A percentile compares a stretch with the other conserved stretches of the same genome.
These are phyloP conservation scores for Drosophila paranaensis DNA, from an alignment of 2,888 invertebrate species.

Conservation along the genomic window DNA sequence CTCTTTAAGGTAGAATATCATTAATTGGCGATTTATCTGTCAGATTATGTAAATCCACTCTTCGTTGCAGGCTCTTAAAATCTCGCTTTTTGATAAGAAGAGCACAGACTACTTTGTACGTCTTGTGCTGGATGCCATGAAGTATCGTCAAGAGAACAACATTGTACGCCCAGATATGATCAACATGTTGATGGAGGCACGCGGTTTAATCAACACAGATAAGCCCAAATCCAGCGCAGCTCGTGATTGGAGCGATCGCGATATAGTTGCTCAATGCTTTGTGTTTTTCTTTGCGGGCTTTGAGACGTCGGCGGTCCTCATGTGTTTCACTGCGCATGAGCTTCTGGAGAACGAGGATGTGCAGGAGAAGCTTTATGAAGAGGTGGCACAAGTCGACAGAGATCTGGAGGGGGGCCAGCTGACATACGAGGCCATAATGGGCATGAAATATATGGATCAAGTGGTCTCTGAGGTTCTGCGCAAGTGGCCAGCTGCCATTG, in stretches of 20 bases:
- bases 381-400: slow-evolving; percentile 85
- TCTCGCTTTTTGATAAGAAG: slow-evolving; percentile 82
- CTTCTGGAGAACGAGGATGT: slow-evolving; percentile 87
- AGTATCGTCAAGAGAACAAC: slow-evolving; percentile 84
- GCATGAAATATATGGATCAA: slow-evolving; percentile 87
- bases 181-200: slow-evolving; percentile 86
- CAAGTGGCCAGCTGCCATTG: slow-evolving; percentile 86
- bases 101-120: slow-evolving; percentile 83
- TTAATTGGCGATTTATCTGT: not conserved
- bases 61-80: slow-evolving; percentile 55
- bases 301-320: slow-evolving; percentile 84
- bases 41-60: not conserved
- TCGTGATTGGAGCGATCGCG: slow-evolving; percentile 85
- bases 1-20: slow-evolving; percentile 49
- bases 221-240: slow-evolving; percentile 52
- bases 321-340: slow-evolving; percentile 86
- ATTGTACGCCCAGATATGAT: slow-evolving; percentile 86
- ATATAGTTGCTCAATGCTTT: slow-evolving; percentile 87
- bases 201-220: slow-evolving; percentile 81
- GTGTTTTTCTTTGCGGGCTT: slow-evolving; percentile 87
- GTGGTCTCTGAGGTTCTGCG: slow-evolving; percentile 86
- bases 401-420: slow-evolving; percentile 85
- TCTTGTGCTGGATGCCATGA: slow-evolving; percentile 85
- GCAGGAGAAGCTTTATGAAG: slow-evolving; percentile 86
- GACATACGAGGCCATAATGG: slow-evolving; percentile 86